Base-by-base conservation (phyloP, 2,888 invertebrate genomes). In the Stramonita haemastoma region DNA sequence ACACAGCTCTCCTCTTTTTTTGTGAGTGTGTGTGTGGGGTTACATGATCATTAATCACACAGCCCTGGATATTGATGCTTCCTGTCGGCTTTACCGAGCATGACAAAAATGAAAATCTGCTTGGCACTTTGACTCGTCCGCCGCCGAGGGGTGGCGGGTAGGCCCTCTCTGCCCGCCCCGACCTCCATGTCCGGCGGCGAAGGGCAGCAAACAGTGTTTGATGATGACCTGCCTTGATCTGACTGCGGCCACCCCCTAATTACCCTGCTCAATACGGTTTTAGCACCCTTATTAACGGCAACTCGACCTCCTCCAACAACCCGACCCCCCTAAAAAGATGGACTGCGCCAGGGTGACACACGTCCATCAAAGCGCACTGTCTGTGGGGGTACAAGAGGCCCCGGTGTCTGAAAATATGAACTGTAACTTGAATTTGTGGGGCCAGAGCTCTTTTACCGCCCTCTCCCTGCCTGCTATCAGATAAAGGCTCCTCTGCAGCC, bases 41-140 rank as follows among this genome's bases (percentile, higher is more conserved):
- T 92, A 92, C 92, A 92, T 92, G 93, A 93, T 92, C 93, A 93
- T 94, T 94, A 93, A 94, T 93, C 93, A 94, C 93, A 92, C 92
- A 91, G 93, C 93, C 92, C 93, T 93, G 93, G 94, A 94, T 94
- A 94, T 94, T 94, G 94, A 94, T 94, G 94, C 94, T 93, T 93
- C 93, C 92, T 94, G 94, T 94, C 94, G 94, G 92, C 93, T 93
- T 93, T 94, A 93, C 93, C 92, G 94, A 93, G 94, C 94, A 94
- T 94, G 94, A 93, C 93, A 94, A 94, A 94, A 94, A 94, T 94
- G 94, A 94, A 91, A 94, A 94, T 93, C 92, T 92, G 91, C 90
- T 93, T 94, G 94, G 94, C 94, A 94, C 93, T 94, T 94, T 90
- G 94, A 91, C 90, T 92, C 91, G 90, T 90, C 93, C 91, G 89